Evolutionary conservation across 2,888 invertebrate species (phyloP).

Genomic region (Tetropium fuscum): DNA sequence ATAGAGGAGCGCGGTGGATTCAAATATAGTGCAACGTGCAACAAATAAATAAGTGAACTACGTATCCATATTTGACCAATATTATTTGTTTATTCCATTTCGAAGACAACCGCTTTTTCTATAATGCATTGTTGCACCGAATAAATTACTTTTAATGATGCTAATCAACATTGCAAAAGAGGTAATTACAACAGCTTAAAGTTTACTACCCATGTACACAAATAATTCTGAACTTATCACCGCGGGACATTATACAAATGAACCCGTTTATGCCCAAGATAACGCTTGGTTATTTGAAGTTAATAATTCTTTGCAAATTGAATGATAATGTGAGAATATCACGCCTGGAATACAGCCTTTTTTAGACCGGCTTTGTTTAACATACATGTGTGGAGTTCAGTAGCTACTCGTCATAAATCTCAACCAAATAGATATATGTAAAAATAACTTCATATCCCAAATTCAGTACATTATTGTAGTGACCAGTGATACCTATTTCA

Average conservation of each 20-base stretch:
- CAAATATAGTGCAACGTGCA: too few species aligned
- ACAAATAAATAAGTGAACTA: too few species aligned
- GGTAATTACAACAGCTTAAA: slow-evolving; percentile 21
- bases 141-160: background rate
- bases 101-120: background rate
- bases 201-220: slow-evolving; percentile 10
- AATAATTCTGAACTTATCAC: slow-evolving; percentile 26
- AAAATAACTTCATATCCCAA: too few species aligned
- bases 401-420: background rate
- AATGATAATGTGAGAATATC: slow-evolving; percentile 28
- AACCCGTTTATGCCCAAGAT: slow-evolving; percentile 21
- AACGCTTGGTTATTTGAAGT: slow-evolving; percentile 23
- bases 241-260: slow-evolving; percentile 24
- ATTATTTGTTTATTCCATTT: too few species aligned
- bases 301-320: slow-evolving; percentile 33
- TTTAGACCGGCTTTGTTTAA: background rate
- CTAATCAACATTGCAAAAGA: background rate
- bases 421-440: too few species aligned
- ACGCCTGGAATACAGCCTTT: slow-evolving; percentile 17
- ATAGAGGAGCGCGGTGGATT: too few species aligned
- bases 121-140: too few species aligned
- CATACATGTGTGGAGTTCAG: background rate
- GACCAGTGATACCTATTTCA: too few species aligned
- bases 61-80: too few species aligned
- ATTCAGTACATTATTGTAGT: too few species aligned